phyloP scores from a whole-genome alignment of 2,113 vertebrate species.

The Laticauda laticaudata region DNA sequence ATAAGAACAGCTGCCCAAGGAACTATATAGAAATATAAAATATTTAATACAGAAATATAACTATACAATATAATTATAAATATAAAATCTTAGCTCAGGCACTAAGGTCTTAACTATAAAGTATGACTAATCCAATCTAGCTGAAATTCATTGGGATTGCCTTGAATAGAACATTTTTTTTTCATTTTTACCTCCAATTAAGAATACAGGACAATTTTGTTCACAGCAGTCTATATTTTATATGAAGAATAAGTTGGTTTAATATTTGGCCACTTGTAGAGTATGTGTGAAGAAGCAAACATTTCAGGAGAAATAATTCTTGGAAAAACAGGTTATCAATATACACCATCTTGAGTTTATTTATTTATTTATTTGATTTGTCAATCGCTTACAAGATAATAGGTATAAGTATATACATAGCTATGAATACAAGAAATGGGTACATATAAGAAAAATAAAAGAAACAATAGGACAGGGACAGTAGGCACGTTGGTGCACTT shows the following conservation, averaged over 20 bases:
- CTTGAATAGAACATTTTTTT: background rate
- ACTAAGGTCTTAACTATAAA: background rate
- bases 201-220: background rate
- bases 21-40: background rate
- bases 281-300: constrained; percentile 35
- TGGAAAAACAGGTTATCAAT: constrained; percentile 24
- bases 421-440: too few species aligned
- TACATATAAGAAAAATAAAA: too few species aligned
- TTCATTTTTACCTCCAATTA: background rate
- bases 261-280: constrained; percentile 34
- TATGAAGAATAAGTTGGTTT: constrained; percentile 18
- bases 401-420: too few species aligned
- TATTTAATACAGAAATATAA: background rate
- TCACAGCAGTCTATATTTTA: background rate
- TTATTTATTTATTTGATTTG: too few species aligned
- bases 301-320: constrained; percentile 32
- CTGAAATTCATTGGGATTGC: background rate
- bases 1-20: background rate
- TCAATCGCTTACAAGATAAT: too few species aligned
- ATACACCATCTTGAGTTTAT: background rate
- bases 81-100: background rate
- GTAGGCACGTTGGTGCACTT: too few species aligned
- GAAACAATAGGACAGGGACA: too few species aligned
- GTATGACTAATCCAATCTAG: background rate
- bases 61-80: background rate